Base-by-base conservation (phyloP, 2,888 invertebrate genomes). In the Hirtodrosophila duncani region DNA sequence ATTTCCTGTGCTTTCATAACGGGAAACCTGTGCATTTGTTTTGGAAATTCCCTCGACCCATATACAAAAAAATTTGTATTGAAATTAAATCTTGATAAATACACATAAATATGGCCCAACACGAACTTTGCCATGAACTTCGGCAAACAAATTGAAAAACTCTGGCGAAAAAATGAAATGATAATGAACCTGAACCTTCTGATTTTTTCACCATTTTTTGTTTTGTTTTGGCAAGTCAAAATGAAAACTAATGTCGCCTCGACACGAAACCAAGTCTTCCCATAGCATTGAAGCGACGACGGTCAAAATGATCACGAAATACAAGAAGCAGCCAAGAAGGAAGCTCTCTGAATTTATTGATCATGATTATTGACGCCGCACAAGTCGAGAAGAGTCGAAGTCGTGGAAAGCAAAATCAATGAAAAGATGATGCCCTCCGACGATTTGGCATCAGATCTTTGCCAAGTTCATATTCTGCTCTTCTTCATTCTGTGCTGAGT, bases 341-440 rank as follows among this genome's bases (percentile, higher is more conserved):
- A 14, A 39, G 52, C 58, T 65, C 46, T 60, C 56, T 53, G 58
- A 77, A 80, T 75, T 80, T 75, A 75, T 75, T 75, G 74, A 80
- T 75, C 74, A 77, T 75, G 78, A 75, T 75, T 77, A 56, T 63
- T 75, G 67, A 64, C 57, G 67, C 71, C 79, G 67, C 79, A 75
- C 75, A 72, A 67, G 80, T 75, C 71, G 80, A 75, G 71, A 64
- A 44, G 52, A 36, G 70, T 38, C 24, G 34, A 14, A 16, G n/a
- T 75, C 71, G 80, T 79, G 71, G 67, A 44, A 55, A 36, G 70
- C 42, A 29, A 38, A 14, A 16, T 17, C 8, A 20, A 30, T 33
- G 48, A 45, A 48, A 48, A 29, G 45, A 58, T 70, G 79, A 74
- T 69, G 56, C 64, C 61, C 63, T n/a, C 53, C 46, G 38, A 48